Percentiles rank a stretch among this genome's conserved stretches.
phyloP scores from a whole-genome alignment of 2,888 invertebrate species.

The Ecliptopera silaceata region DNA sequence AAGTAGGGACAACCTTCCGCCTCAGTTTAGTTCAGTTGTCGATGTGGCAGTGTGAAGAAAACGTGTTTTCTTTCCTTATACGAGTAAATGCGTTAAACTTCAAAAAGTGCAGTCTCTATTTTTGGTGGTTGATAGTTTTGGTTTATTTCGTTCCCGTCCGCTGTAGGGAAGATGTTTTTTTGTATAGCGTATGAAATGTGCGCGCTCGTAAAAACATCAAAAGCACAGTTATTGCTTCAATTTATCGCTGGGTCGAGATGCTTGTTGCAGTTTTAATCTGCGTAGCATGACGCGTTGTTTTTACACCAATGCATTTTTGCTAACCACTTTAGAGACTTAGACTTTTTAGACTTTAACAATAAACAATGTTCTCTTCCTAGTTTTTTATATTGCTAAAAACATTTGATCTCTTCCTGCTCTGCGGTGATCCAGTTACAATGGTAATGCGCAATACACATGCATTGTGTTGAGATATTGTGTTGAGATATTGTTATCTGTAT shows the following conservation, averaged over 20 bases:
- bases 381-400: neutral
- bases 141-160: neutral
- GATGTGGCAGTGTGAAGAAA: too few relatives aligned
- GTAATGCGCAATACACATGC: neutral
- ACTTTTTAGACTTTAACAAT: neutral
- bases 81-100: too few relatives aligned
- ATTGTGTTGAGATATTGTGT: too few relatives aligned
- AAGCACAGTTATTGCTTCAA: conserved; percentile 9
- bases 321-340: too few relatives aligned
- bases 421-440: neutral
- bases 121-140: too few relatives aligned
- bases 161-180: neutral
- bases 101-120: too few relatives aligned
- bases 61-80: too few relatives aligned
- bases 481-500: too few relatives aligned
- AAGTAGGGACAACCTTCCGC: too few relatives aligned
- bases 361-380: conserved; percentile 2
- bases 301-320: neutral
- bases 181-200: too few relatives aligned
- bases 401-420: neutral
- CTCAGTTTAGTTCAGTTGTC: too few relatives aligned
- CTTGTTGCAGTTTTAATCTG: neutral
- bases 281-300: neutral
- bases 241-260: conserved; percentile 1
- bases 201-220: conserved; percentile 20